Percentiles rank a stretch among this genome's conserved stretches.
phyloP scores from a whole-genome alignment of 2,113 vertebrate species.

The Peucedramus taeniatus region DNA sequence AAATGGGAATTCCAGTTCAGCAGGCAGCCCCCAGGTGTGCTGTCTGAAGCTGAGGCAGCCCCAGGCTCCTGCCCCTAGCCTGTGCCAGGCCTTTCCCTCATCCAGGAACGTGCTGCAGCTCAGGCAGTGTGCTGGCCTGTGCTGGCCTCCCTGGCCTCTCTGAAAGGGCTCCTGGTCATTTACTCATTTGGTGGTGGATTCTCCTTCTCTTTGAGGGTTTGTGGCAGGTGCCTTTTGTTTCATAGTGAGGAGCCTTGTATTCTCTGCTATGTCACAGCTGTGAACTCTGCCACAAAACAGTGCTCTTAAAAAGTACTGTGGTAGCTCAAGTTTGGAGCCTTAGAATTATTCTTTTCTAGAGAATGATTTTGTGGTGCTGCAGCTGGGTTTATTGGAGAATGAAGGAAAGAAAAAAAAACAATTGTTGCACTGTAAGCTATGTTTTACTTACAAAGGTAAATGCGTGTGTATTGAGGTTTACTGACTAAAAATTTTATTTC shows the following conservation, averaged over 20 bases:
- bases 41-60: not conserved
- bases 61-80: not conserved
- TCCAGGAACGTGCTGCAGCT: not conserved
- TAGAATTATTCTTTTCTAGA: not conserved
- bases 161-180: not conserved
- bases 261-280: not conserved
- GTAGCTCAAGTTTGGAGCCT: not conserved
- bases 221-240: not conserved
- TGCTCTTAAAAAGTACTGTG: not conserved
- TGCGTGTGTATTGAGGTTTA: accelerated
- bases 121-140: not conserved
- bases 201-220: not conserved
- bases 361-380: not conserved
- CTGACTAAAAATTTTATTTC: not conserved
- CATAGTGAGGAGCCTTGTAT: not conserved
- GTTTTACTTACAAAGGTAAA: not conserved
- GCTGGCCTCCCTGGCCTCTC: not conserved
- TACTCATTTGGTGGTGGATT: not conserved
- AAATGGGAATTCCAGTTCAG: not conserved
- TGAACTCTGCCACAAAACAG: not conserved
- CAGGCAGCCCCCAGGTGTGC: not conserved
- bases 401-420: not conserved
- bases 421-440: not conserved
- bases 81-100: not conserved
- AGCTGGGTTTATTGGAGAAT: not conserved